Conservation (phyloP, 2,888 invertebrate species). For the Steinernema scapterisci region DNA sequence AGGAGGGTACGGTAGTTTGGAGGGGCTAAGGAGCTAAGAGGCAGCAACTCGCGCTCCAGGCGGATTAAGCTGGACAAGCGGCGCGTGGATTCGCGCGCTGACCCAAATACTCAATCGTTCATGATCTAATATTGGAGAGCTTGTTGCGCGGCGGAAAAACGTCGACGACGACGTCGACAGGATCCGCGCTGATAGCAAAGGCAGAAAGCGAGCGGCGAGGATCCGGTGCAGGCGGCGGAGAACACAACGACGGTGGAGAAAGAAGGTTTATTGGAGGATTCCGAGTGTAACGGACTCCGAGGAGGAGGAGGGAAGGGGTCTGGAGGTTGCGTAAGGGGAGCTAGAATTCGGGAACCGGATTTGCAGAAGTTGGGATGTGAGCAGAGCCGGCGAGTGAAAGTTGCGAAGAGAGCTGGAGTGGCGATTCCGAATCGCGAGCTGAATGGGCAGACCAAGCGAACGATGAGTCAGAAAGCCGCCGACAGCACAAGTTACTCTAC, state of each 20-base stretch:
- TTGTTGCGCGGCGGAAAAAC: conserved; percentile 29
- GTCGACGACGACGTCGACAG: conserved; percentile 13
- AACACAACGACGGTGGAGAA: not conserved
- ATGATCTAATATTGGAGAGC: conserved; percentile 29
- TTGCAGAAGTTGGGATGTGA: no score
- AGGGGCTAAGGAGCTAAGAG: not conserved
- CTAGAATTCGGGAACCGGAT: conserved; percentile 11
- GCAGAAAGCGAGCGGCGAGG: not conserved
- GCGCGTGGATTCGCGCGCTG: not conserved
- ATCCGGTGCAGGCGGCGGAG: conserved; percentile 9
- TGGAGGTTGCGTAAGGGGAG: conserved; percentile 1
- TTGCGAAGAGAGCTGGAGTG: no score
- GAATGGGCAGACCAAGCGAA: no score
- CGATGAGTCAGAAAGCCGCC: no score
- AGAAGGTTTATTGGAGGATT: not conserved
- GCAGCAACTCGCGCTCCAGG: not conserved
- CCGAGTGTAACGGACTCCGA: not conserved
- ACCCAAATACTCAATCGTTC: conserved; percentile 28
- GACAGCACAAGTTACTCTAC: no score
- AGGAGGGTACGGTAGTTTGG: not conserved
- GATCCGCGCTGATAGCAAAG: conserved; percentile 22
- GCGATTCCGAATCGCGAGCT: no score
- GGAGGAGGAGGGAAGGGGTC: not conserved
- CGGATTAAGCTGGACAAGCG: not conserved
- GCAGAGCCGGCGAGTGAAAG: no score